These are phyloP conservation scores for Drosophila ercepeae DNA, from an alignment of 1,140 invertebrate species.

Conservation along the genomic window DNA sequence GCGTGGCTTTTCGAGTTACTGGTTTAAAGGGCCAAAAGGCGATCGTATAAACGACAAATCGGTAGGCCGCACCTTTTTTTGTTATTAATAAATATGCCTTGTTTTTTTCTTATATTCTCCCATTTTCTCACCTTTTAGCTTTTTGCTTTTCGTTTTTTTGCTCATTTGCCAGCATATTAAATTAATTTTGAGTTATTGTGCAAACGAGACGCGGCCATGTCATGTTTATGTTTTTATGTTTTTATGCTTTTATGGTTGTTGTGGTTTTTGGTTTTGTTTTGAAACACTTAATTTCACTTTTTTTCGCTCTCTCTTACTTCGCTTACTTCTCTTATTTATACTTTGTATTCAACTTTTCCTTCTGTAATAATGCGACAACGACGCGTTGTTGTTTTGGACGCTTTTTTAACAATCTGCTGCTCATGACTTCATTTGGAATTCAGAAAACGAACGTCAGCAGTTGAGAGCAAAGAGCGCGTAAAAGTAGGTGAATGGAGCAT, in stretches of 20 bases:
- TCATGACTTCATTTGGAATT: constrained; percentile 82
- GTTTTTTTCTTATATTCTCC: constrained; percentile 14
- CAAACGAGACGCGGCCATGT: constrained; percentile 75
- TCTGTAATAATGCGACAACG: constrained; percentile 72
- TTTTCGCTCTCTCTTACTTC: constrained; percentile 39
- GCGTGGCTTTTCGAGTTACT: too few species aligned
- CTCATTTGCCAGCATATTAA: constrained; percentile 78
- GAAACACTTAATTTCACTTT: constrained; percentile 81
- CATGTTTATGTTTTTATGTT: constrained; percentile 62
- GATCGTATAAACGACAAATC: constrained; percentile 38
- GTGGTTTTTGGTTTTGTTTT: constrained; percentile 32
- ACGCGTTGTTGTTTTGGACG: constrained; percentile 28
- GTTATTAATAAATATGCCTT: constrained; percentile 30
- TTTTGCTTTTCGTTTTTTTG: constrained; percentile 58
- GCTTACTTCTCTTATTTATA: constrained; percentile 43
- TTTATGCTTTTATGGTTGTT: too few species aligned
- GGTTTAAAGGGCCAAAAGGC: too few species aligned
- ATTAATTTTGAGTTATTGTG: constrained; percentile 80
- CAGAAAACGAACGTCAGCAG: constrained; percentile 76
- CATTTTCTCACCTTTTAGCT: constrained; percentile 70
- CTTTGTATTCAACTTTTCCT: constrained; percentile 58
- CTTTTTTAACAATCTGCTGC: constrained; percentile 55
- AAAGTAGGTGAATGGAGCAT: constrained; percentile 83
- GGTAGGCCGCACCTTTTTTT: constrained; percentile 20
- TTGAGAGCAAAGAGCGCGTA: constrained; percentile 66